Base-by-base conservation (phyloP, 1,140 invertebrate species). In the Atta colombica region DNA sequence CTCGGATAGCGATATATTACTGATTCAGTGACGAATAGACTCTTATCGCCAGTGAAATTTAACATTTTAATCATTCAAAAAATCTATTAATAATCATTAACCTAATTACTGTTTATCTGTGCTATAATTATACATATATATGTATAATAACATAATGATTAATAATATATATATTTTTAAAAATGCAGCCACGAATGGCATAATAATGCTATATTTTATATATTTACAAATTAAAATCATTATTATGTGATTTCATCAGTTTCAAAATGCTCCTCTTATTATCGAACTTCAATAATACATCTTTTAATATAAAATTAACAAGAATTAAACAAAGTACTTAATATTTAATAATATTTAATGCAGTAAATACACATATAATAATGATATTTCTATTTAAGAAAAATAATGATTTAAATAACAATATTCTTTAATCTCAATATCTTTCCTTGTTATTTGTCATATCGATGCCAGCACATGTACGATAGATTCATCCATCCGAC, bases 41-140 rank as follows among this genome's bases (percentile, higher is more conserved):
- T 18, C 18, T 82, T 82, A 82, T 49, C 21, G 18, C 7, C 25
- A 35, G 25, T 25, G 25, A 82, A 74, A 82, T 74, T 82, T 72
- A 82, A 82, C 25, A 12, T 14, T 31, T 18, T 28, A 7, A 61
- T 72, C 39, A 31, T 7, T 74, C 25, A 49, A 82, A 82, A 35
- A 82, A 82, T 72, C 28, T 55, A 16, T 39, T 39, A 39, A 39
- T 39, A 8, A 3, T 39, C 35, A 39, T 39, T 39, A 39, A 39
- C 6, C 6, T 7, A 39, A 39, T 35, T 2, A 35, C 6, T 39
- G 8, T 39, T 39, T 39, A 39, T 39, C 7, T 39, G 35, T 39
- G 7, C 8, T 39, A 35, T 35, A 8, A 39, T 39, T 39, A 39
- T 39, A 39, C 35, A 1, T 39, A 8, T 39, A 39, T 39, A 39